Evolutionary conservation across 2,113 vertebrate genomes (phyloP).

Genomic region (Gyps fulvus): DNA sequence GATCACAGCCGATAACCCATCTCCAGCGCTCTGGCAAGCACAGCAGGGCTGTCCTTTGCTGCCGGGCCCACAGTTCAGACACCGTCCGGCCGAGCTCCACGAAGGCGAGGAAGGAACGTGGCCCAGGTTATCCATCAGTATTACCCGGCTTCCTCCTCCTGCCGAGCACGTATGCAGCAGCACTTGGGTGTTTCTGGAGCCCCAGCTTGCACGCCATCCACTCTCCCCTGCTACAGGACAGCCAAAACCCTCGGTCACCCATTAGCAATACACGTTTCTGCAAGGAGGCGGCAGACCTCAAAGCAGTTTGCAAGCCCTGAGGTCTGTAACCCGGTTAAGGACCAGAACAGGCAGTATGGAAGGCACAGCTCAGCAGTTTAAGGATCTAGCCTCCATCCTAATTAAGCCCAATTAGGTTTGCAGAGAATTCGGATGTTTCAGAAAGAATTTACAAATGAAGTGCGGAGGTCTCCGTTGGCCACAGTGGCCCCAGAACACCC

Average conservation of each 20-base stretch:
- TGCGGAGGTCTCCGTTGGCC: not conserved
- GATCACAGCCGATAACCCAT: not conserved
- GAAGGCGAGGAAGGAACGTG: not conserved
- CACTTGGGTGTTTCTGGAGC: not conserved
- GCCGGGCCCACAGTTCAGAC: too few species aligned
- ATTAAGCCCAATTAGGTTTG: not conserved
- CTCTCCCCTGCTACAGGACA: not conserved
- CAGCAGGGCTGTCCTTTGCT: accelerated
- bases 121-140: too few species aligned
- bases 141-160: not conserved
- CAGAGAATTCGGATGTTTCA: not conserved
- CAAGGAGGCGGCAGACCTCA: not conserved
- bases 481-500: not conserved
- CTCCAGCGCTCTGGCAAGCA: not conserved
- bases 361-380: not conserved
- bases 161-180: accelerated
- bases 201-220: accelerated
- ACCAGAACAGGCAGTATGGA: not conserved
- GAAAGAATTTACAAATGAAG: not conserved
- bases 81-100: accelerated
- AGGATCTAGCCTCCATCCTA: not conserved
- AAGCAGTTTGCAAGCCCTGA: not conserved
- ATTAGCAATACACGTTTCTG: not conserved
- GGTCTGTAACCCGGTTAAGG: not conserved
- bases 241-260: not conserved